Evolutionary conservation across 2,888 invertebrate genomes (phyloP), one percentile per base, ranked within the genome.

Genomic region (Byasa hedistus): DNA sequence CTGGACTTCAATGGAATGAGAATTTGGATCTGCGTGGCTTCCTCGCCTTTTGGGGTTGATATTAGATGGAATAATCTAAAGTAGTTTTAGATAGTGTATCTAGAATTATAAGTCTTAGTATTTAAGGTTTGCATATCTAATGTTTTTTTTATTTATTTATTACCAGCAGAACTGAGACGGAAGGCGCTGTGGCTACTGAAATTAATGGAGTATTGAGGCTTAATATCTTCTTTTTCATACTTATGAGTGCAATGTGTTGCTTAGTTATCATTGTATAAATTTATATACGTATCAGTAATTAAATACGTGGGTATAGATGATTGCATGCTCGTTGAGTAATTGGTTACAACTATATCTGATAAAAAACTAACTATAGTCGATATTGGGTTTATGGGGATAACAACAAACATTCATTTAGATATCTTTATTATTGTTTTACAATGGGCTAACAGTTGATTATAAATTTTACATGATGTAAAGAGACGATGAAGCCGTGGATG

Each of bases 11-110:
- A 54, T 63, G 39, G 39, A 59, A 66, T 66, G 64, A 71, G 64
- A 62, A 66, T 57, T 66, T 65, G 68, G 68, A 67, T 64, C 66
- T 70, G 65, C 57, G 44, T 60, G 54, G 60, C 69, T 66, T 65
- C 48, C 54, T 54, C 55, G 55, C 22, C 23, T 52, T 61, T 57
- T 21, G 27, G 59, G 48, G 32, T 55, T 66, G 32, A 54, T 23
- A 10, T 24, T n/a, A 54, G 32, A 58, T 64, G 24, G 24, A 57
- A 44, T 57, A n/a, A 36, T 57, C 22, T 36, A 57, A 39, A 22
- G 15, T 39, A 36, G 57, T 57, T 7, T 57, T 32, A n/a, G 4
- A n/a, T 57, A 32, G 19, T 55, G 3, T 39, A 39, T 39, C 39
- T 39, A 10, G 7, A 10, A 32, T 32, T 32, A 39, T 39, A 55